These are phyloP conservation scores for Drosophila leonis DNA, from an alignment of 2,888 invertebrate genomes.

Conservation along the genomic window DNA sequence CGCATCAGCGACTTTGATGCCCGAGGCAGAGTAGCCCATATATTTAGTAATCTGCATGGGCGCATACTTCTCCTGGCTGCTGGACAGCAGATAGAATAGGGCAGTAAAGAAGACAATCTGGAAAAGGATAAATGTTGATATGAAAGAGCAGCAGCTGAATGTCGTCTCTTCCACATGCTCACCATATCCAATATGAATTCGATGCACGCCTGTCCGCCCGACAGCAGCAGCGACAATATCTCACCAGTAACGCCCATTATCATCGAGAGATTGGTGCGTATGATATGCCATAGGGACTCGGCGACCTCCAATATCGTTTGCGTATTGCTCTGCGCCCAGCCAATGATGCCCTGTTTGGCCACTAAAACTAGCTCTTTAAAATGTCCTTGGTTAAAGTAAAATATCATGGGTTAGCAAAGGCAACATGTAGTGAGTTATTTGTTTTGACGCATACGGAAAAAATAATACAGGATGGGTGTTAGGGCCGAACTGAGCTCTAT, in stretches of 20 bases:
- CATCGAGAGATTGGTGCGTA: conserved; percentile 96
- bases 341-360: conserved; percentile 88
- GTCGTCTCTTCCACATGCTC: conserved; percentile 65
- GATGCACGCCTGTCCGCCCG: conserved; percentile 95
- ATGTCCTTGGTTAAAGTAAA: conserved; percentile 85
- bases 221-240: conserved; percentile 93
- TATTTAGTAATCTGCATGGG: conserved; percentile 95
- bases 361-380: conserved; percentile 86
- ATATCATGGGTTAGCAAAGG: conserved; percentile 82
- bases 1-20: conserved; percentile 92
- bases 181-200: conserved; percentile 95
- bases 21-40: conserved; percentile 91
- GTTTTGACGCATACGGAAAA: conserved; percentile 52
- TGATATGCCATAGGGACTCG: conserved; percentile 94
- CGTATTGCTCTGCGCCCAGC: conserved; percentile 95
- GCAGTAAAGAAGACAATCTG: conserved; percentile 98
- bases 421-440: conserved; percentile 78
- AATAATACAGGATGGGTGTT: conserved; percentile 41
- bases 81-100: conserved; percentile 96
- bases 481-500: conserved; percentile 22
- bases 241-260: conserved; percentile 94
- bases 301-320: conserved; percentile 94
- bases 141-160: too few species aligned
- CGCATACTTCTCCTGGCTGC: conserved; percentile 94
- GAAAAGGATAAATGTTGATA: not conserved